phyloP scores from a whole-genome alignment of 1,140 invertebrate genomes.

The Vanessa atalanta region DNA sequence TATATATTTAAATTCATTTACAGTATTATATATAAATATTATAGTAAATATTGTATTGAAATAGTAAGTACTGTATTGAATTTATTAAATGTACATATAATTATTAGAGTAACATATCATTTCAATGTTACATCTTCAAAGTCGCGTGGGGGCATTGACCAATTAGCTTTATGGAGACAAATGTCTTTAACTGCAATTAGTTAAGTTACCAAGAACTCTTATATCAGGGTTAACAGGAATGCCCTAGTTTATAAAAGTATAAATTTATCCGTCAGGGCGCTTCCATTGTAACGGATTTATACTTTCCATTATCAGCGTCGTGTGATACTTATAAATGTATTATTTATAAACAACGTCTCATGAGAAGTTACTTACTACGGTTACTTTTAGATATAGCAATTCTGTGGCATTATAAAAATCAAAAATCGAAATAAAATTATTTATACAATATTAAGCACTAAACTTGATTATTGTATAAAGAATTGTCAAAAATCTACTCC shows the following conservation, averaged over 20 bases:
- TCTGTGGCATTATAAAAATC: no score
- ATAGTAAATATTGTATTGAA: background rate
- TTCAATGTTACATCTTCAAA: background rate
- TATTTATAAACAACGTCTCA: background rate
- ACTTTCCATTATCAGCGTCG: background rate
- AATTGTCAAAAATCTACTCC: no score
- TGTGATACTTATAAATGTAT: slow-evolving; percentile 4
- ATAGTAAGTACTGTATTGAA: background rate
- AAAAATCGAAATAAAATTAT: no score
- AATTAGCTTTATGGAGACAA: slow-evolving; percentile 24
- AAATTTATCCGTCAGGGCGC: slow-evolving; percentile 9
- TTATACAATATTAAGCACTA: no score
- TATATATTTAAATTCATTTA: no score
- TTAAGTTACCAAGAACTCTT: slow-evolving; percentile 15
- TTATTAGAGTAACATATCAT: background rate
- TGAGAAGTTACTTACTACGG: no score
- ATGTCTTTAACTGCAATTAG: slow-evolving; percentile 20
- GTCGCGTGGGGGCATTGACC: slow-evolving; percentile 9
- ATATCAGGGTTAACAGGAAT: slow-evolving; percentile 25
- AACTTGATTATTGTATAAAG: no score
- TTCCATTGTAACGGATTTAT: slow-evolving; percentile 10
- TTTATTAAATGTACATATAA: background rate
- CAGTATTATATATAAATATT: background rate
- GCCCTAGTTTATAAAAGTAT: slow-evolving; percentile 20
- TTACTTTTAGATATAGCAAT: no score